Evolutionary conservation across 2,797 vertebrate genomes (phyloP), one percentile per base, ranked within the genome.

Genomic region (Periophthalmus magnuspinnatus): DNA sequence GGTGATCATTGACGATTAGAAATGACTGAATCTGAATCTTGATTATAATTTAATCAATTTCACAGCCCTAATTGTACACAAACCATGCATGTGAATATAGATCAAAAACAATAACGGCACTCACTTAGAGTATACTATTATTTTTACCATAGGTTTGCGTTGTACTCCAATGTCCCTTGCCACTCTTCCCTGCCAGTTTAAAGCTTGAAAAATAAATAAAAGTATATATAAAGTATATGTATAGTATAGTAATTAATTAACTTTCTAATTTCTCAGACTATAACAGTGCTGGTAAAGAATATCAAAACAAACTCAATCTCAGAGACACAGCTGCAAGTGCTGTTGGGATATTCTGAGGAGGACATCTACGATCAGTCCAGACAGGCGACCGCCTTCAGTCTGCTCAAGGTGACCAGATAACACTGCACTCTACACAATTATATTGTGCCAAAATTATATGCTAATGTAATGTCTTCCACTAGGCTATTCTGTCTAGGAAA

Each of bases 271-370:
- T 87, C 77, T 57, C 80, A 99, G 98, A 93, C 94, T 9, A 95
- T 99, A 70, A 97, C 96, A 3, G 90, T 95, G 32, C 84, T 99
- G 22, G 96, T 99, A 72, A 97, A 95, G 90, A 96, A 94, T 1
- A 41, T 93, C 55, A 95, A 91, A 77, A 93, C 89, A 65, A 91
- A 91, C 78, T 86, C 84, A 17, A 92, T 99, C 80, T 94, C 95
- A 0, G 94, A 96, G 82, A 94, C 94, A 0, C 97, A 99, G 66
- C 94, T 99, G 58, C 98, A 98, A 36, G 96, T 99, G 72, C 90
- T 99, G 69, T 93, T 99, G 74, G 97, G 96, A 61, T 99, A 97
- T 48, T 97, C 96, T 0, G 98, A 99, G 88, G 98, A 99, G 83
- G 97, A 99, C 89, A 98, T 99, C 76, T 97, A 98, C 4, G 97